Evolutionary conservation across 2,113 vertebrate genomes (phyloP).

Genomic region (Haemorhous mexicanus): DNA sequence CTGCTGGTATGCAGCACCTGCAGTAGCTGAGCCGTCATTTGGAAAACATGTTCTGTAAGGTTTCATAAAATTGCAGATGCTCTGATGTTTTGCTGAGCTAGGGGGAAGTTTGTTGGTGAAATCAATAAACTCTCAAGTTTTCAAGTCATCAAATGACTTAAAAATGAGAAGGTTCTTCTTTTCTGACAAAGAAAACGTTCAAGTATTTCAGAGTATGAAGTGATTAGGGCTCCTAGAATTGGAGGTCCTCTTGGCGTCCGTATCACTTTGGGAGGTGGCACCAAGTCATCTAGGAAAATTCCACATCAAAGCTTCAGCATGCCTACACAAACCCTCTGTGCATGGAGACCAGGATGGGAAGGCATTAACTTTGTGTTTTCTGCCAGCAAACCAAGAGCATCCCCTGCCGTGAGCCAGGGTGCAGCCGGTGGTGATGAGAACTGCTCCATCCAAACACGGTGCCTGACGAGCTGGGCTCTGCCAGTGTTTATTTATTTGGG

Average conservation of each 20-base stretch:
- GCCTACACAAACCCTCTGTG: not conserved
- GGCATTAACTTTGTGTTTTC: not conserved
- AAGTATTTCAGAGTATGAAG: fast-evolving
- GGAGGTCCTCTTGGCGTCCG: not conserved
- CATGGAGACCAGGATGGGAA: not conserved
- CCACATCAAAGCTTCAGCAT: not conserved
- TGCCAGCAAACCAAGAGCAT: not conserved
- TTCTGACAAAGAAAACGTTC: not conserved
- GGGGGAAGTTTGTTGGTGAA: not conserved
- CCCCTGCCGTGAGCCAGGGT: fast-evolving
- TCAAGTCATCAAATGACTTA: not conserved
- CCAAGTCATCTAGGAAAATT: not conserved
- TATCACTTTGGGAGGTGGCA: not conserved
- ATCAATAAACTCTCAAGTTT: not conserved
- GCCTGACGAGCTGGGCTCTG: not conserved
- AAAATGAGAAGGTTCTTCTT: not conserved
- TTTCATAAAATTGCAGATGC: not conserved
- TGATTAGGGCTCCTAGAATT: not conserved
- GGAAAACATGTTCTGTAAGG: not conserved
- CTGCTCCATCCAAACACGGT: not conserved
- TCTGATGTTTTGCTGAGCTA: not conserved
- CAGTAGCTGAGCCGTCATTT: not conserved
- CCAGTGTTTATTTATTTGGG: not conserved
- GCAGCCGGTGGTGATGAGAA: not conserved
- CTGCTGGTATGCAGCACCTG: not conserved